A percentile compares a stretch with the other conserved stretches of the same genome.
phyloP scores from a whole-genome alignment of 1,140 invertebrate genomes.

The Linepithema humile region DNA sequence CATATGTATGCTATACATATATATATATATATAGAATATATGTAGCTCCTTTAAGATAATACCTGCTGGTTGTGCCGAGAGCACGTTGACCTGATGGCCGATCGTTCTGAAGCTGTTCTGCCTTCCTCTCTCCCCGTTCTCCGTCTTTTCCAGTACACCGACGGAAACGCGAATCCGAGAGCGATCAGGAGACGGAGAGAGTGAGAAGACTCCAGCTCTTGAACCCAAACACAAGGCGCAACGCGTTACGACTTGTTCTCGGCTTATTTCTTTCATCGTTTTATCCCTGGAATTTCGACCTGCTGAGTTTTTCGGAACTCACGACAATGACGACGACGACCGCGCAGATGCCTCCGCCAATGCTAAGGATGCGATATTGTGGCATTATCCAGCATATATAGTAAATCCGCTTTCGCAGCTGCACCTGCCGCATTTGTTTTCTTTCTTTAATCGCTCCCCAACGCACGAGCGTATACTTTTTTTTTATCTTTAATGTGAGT shows the following conservation, averaged over 20 bases:
- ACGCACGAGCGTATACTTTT: neutral
- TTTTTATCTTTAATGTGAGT: neutral
- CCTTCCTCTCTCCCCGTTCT: neutral
- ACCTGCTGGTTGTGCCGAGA: slow-evolving; percentile 57
- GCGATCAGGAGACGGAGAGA: slow-evolving; percentile 7
- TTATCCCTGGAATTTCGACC: slow-evolving; percentile 47
- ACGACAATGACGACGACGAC: neutral
- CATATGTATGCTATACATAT: neutral
- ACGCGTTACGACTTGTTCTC: slow-evolving; percentile 44
- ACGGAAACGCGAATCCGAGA: slow-evolving; percentile 38
- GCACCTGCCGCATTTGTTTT: slow-evolving; percentile 41
- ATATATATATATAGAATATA: slow-evolving; percentile 29
- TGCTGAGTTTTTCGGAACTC: slow-evolving; percentile 49
- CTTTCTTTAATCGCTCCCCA: neutral
- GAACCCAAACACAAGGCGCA: slow-evolving; percentile 54
- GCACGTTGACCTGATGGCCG: slow-evolving; percentile 72
- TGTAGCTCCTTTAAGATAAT: slow-evolving; percentile 68
- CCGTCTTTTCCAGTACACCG: slow-evolving; percentile 9
- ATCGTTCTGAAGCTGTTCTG: slow-evolving; percentile 55
- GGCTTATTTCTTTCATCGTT: slow-evolving; percentile 50
- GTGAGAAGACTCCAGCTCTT: slow-evolving; percentile 41
- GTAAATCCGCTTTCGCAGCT: slow-evolving; percentile 1
- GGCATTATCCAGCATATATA: slow-evolving; percentile 1
- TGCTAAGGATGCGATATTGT: slow-evolving; percentile 21
- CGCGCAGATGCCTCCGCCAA: neutral